phyloP scores from a whole-genome alignment of 2,888 invertebrate genomes.

The Pomacea canaliculata region DNA sequence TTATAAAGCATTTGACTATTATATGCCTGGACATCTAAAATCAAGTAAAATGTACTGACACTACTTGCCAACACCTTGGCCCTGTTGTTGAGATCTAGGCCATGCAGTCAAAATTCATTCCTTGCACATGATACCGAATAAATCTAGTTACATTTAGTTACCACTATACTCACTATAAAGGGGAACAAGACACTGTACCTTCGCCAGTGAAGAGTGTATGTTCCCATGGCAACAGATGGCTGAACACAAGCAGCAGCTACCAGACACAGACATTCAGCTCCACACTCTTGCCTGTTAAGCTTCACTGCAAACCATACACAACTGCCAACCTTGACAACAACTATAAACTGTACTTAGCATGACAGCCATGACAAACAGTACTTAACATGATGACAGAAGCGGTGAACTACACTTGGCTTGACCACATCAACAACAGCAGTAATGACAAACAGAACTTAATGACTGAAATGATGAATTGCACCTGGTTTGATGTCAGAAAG shows the following conservation, averaged over 20 bases:
- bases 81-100: no score
- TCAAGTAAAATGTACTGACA: no score
- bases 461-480: no score
- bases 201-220: constrained; percentile 66
- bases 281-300: constrained; percentile 64
- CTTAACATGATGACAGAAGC: neutral
- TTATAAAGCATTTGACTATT: no score
- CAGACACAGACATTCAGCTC: constrained; percentile 67
- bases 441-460: no score
- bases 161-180: neutral
- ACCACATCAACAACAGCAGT: constrained; percentile 54
- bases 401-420: constrained; percentile 31
- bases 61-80: no score
- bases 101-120: no score
- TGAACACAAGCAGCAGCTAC: constrained; percentile 55
- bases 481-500: no score
- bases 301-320: constrained; percentile 51
- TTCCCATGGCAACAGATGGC: constrained; percentile 62
- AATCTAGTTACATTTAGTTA: no score
- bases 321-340: neutral
- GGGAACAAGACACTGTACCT: constrained; percentile 46
- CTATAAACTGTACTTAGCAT: neutral
- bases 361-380: neutral
- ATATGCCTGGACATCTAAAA: no score
- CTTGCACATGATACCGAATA: no score